Evolutionary conservation across 2,888 invertebrate genomes (phyloP).

Genomic region (Lasioglossum zephyrum): DNA sequence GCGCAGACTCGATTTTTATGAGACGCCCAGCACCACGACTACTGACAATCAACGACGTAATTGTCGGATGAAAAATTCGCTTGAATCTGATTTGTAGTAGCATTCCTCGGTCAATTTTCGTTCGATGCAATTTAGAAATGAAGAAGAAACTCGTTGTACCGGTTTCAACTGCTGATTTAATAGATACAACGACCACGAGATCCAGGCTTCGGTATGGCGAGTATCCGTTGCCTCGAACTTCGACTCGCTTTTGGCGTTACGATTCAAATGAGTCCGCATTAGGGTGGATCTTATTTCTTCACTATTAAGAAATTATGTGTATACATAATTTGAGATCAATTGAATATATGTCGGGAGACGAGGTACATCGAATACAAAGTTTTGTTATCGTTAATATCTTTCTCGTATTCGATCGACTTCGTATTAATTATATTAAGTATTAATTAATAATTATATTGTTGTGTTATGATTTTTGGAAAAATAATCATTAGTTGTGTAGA

Average conservation of each 20-base stretch:
- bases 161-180: slow-evolving; percentile 19
- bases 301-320: too few species aligned
- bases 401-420: too few species aligned
- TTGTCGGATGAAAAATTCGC: slow-evolving; percentile 14
- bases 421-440: too few species aligned
- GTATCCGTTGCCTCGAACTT: not conserved
- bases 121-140: slow-evolving; percentile 19
- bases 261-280: too few species aligned
- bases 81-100: slow-evolving; percentile 10
- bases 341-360: too few species aligned
- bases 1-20: slow-evolving; percentile 22
- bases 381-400: too few species aligned
- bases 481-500: too few species aligned
- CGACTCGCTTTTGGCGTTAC: not conserved
- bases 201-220: not conserved
- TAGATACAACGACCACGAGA: not conserved
- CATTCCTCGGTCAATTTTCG: slow-evolving; percentile 15
- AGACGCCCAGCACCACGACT: not conserved
- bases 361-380: too few species aligned
- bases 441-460: too few species aligned
- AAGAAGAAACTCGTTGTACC: slow-evolving; percentile 15
- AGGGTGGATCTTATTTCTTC: too few species aligned
- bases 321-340: too few species aligned
- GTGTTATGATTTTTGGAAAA: too few species aligned
- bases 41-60: slow-evolving; percentile 12